Evolutionary conservation across 2,113 vertebrate species (phyloP).

Genomic region (Crotalus horridus): DNA sequence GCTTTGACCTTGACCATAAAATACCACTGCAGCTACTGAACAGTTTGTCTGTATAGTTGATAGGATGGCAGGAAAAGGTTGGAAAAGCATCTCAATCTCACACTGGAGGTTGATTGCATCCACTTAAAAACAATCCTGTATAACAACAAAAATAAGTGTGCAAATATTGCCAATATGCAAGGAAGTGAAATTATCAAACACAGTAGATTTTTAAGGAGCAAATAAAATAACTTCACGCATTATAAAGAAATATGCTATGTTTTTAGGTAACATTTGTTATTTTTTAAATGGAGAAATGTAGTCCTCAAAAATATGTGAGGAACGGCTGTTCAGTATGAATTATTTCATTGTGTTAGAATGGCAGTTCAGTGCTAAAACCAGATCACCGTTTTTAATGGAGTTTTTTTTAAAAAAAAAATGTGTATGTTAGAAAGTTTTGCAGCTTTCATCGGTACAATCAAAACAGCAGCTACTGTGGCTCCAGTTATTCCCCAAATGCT

Average conservation of each 20-base stretch:
- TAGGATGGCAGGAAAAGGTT: conserved; percentile 40
- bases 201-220: neutral
- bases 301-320: neutral
- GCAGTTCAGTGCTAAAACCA: neutral
- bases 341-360: neutral
- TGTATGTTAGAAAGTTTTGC: neutral
- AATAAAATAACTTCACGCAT: neutral
- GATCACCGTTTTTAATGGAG: neutral
- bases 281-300: neutral
- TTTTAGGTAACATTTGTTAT: neutral
- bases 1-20: conserved; percentile 34
- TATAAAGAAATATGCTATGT: neutral
- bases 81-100: conserved; percentile 38
- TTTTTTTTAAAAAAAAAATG: neutral
- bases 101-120: conserved; percentile 41
- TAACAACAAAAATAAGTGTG: conserved; percentile 25
- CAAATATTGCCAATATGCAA: conserved; percentile 30
- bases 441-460: neutral
- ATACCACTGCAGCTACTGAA: conserved; percentile 40
- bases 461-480: neutral
- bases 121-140: neutral
- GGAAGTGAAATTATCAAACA: conserved; percentile 9
- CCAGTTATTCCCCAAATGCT: neutral
- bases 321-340: neutral
- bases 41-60: conserved; percentile 39